Conservation (phyloP, 2,888 invertebrate genomes). For the Euspilapteryx auroguttella region DNA sequence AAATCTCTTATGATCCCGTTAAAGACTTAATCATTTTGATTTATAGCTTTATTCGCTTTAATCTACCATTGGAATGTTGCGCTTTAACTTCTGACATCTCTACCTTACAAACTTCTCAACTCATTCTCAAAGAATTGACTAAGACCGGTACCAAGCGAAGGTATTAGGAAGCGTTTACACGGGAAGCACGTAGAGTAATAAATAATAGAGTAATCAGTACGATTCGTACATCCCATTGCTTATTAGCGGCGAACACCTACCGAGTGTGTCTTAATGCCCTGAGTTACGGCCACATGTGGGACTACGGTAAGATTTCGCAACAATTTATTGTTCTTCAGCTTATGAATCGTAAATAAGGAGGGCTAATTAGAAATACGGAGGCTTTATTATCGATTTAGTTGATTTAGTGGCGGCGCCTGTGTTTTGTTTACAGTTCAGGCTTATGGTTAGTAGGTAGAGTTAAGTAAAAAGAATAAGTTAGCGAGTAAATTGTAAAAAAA, state of each 20-base stretch:
- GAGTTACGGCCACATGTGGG: conserved; percentile 57
- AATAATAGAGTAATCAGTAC: conserved; percentile 61
- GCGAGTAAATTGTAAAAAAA: no score
- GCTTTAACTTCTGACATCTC: no score
- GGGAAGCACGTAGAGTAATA: conserved; percentile 57
- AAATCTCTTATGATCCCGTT: no score
- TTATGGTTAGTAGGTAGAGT: neutral
- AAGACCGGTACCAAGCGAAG: no score
- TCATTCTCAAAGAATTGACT: no score
- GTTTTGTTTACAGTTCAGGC: neutral
- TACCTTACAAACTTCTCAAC: no score
- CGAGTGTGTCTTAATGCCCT: conserved; percentile 54
- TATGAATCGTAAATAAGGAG: conserved; percentile 59
- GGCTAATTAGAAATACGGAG: conserved; percentile 55
- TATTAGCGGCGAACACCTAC: conserved; percentile 57
- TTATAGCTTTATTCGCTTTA: no score
- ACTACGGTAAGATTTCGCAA: conserved; percentile 43
- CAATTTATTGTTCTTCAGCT: conserved; percentile 59
- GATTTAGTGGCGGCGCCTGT: neutral
- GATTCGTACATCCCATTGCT: conserved; percentile 58
- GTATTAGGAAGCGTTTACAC: conserved; percentile 56
- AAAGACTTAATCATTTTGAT: no score
- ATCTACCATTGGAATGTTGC: no score
- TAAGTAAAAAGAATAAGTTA: no score
- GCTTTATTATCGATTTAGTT: conserved; percentile 5